Percentiles rank a stretch among this genome's conserved stretches.
Conservation (phyloP, 37 sponge, comb jelly and placozoan genomes). For the Aplysina aerophoba region DNA sequence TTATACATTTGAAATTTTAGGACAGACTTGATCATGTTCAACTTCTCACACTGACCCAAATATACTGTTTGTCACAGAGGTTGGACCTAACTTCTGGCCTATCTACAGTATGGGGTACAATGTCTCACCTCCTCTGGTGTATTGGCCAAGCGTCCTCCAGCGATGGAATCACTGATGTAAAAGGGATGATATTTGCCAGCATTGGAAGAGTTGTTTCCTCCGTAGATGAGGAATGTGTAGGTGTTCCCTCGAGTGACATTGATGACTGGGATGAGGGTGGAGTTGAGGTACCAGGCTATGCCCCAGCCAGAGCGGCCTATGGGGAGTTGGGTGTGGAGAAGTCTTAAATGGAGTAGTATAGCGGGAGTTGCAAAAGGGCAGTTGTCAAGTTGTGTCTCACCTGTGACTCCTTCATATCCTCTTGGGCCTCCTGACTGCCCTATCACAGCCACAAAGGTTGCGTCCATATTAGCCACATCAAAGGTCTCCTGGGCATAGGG, state of each 20-base stretch:
- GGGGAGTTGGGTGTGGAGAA: too few relatives aligned
- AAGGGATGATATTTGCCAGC: constrained; percentile 69
- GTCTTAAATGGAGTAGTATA: not conserved
- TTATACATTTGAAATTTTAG: too few relatives aligned
- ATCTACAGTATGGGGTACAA: too few relatives aligned
- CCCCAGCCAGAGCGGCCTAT: constrained; percentile 63
- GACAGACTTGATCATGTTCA: too few relatives aligned
- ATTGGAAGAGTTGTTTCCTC: constrained; percentile 42
- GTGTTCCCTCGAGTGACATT: constrained; percentile 55
- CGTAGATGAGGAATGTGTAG: constrained; percentile 59
- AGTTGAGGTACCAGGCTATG: constrained; percentile 73
- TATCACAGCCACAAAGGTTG: constrained; percentile 47
- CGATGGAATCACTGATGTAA: constrained; percentile 60
- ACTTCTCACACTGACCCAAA: too few relatives aligned
- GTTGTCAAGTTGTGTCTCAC: not conserved
- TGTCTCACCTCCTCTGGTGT: constrained; percentile 17
- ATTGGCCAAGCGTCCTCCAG: constrained; percentile 51
- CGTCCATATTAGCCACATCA: not conserved
- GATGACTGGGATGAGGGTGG: constrained; percentile 66
- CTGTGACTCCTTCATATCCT: constrained; percentile 67
- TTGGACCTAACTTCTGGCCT: too few relatives aligned
- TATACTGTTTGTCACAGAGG: too few relatives aligned
- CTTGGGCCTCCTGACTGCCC: constrained; percentile 58
- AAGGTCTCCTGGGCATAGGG: not conserved
- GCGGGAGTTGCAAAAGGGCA: too few relatives aligned